phyloP scores from a whole-genome alignment of 2,797 vertebrate genomes.

The Echeneis naucrates region DNA sequence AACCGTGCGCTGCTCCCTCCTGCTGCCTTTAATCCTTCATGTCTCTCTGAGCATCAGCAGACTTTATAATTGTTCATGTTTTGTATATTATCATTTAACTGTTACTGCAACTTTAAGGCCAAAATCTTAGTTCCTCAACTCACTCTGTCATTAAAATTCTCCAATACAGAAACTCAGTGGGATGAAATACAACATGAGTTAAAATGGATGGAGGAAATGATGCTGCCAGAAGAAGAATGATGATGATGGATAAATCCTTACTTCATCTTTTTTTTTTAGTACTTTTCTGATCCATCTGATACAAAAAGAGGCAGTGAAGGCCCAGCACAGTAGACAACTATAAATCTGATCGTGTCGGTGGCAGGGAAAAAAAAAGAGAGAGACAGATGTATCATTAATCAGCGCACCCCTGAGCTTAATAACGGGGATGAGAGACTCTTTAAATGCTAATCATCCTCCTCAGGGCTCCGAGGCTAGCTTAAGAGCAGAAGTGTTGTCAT shows the following conservation, averaged over 20 bases:
- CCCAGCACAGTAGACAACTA: not conserved
- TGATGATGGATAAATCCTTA: slow-evolving; percentile 11
- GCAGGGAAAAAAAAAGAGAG: not conserved
- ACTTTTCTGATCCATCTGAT: not conserved
- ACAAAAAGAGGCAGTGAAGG: not conserved
- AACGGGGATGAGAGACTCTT: not conserved
- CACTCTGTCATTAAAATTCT: not conserved
- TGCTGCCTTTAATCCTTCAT: not conserved
- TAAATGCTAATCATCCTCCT: slow-evolving; percentile 13
- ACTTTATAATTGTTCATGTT: too few species aligned
- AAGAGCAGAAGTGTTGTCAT: slow-evolving; percentile 1
- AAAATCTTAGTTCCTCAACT: too few species aligned
- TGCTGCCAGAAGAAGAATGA: not conserved
- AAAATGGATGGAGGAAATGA: not conserved
- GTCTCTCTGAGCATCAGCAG: slow-evolving; percentile 6
- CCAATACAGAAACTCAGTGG: not conserved
- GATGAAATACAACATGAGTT: not conserved
- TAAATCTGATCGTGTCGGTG: slow-evolving; percentile 42
- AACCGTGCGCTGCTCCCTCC: not conserved
- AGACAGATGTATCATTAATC: too few species aligned
- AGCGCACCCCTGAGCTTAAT: not conserved
- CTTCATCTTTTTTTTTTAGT: slow-evolving; percentile 6
- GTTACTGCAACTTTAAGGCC: too few species aligned
- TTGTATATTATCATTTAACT: too few species aligned
- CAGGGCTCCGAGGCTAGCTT: not conserved